Evolutionary conservation across 2,797 vertebrate species (phyloP), one percentile per base, ranked within the genome.

Genomic region (Decapterus maruadsi): DNA sequence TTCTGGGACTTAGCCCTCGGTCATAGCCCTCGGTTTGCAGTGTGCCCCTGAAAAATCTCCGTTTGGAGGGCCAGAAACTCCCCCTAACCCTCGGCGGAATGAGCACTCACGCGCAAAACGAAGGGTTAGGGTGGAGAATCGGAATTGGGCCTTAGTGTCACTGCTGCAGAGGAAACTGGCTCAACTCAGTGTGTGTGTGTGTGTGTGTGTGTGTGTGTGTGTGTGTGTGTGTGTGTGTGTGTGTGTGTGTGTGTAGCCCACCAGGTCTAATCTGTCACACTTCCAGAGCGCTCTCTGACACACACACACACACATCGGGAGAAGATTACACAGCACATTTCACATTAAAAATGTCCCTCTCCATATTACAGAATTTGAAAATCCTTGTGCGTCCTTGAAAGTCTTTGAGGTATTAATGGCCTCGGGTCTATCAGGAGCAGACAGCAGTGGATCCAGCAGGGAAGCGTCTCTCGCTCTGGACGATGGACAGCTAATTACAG

Each of bases 81-180:
- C n/a, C n/a, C n/a, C n/a, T n/a, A n/a, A n/a, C n/a, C n/a, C n/a
- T n/a, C n/a, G n/a, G n/a, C n/a, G n/a, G n/a, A n/a, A n/a, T n/a
- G n/a, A n/a, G n/a, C n/a, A n/a, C n/a, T n/a, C n/a, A n/a, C n/a
- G n/a, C n/a, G n/a, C n/a, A n/a, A n/a, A n/a, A n/a, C n/a, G n/a
- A n/a, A n/a, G n/a, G n/a, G n/a, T n/a, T n/a, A n/a, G n/a, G n/a
- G n/a, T n/a, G n/a, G n/a, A n/a, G n/a, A n/a, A n/a, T n/a, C n/a
- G n/a, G n/a, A n/a, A n/a, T n/a, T n/a, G n/a, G n/a, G n/a, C n/a
- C n/a, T n/a, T n/a, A n/a, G 26, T 54, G 62, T 46, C 29, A 55
- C 61, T 70, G 84, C 93, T 97, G 83, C 96, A 96, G 82, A 95
- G 96, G 59, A 96, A 96, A 90, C 93, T 97, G 81, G 96, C 94